These are phyloP conservation scores for Aphaenogaster floridana DNA, from an alignment of 1,140 invertebrate species.

Conservation along the genomic window DNA sequence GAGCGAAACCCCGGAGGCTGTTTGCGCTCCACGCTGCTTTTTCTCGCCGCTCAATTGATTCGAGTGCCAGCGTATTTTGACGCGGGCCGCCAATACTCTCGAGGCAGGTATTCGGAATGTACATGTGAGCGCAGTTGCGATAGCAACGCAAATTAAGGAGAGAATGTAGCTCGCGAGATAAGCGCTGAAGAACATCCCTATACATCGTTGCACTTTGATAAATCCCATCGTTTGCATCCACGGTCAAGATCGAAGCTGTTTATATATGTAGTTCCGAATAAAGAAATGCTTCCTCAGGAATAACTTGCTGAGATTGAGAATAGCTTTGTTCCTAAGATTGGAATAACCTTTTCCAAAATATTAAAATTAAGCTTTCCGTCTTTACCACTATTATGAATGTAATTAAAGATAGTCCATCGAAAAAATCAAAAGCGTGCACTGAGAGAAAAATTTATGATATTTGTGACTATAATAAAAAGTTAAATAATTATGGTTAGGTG, in stretches of 20 bases:
- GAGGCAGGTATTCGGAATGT: constrained; percentile 13
- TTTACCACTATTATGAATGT: background rate
- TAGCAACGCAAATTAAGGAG: constrained; percentile 35
- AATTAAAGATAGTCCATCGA: background rate
- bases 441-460: too few species aligned
- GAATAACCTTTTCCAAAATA: background rate
- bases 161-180: constrained; percentile 33
- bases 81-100: background rate
- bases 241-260: constrained; percentile 8
- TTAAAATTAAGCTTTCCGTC: background rate
- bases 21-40: constrained; percentile 53
- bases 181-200: background rate
- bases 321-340: too few species aligned
- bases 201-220: constrained; percentile 26
- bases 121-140: background rate
- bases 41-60: constrained; percentile 58
- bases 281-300: background rate
- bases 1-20: constrained; percentile 25
- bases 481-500: too few species aligned
- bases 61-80: constrained; percentile 43
- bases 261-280: background rate
- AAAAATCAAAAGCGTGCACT: background rate
- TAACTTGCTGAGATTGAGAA: background rate
- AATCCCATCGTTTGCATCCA: constrained; percentile 21
- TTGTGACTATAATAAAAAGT: too few species aligned